Evolutionary conservation across 2,797 vertebrate species (phyloP).

Genomic region (Eulemur rubriventer): DNA sequence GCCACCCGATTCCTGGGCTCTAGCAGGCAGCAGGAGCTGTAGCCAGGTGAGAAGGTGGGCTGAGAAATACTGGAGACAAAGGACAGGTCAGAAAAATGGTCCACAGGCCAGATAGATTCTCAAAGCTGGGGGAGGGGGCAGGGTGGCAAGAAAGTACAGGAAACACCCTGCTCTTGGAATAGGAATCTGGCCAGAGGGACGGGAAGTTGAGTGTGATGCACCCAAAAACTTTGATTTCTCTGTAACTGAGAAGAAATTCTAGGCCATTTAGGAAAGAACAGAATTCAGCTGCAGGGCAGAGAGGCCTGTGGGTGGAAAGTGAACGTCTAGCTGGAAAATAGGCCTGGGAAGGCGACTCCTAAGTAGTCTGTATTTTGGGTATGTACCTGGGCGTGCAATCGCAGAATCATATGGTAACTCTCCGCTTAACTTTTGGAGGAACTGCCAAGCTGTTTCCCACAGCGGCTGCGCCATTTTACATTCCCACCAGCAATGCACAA

Average conservation of each 20-base stretch:
- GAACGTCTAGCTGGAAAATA: neutral
- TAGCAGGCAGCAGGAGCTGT: neutral
- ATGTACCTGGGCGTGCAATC: neutral
- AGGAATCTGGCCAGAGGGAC: neutral
- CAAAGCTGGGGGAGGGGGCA: neutral
- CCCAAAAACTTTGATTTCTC: neutral
- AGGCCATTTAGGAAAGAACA: neutral
- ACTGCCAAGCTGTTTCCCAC: neutral
- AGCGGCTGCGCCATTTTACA: neutral
- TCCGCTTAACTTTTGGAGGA: neutral
- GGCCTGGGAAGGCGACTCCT: neutral
- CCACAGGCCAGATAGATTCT: neutral
- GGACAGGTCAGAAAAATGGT: neutral
- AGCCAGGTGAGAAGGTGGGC: neutral
- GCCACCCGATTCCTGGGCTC: neutral
- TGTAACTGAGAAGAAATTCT: neutral
- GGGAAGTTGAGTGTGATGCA: neutral
- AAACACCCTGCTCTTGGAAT: neutral
- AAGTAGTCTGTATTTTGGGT: neutral
- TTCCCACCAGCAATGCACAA: neutral
- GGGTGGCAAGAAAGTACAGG: accelerated
- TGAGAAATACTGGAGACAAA: neutral
- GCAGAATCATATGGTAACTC: neutral
- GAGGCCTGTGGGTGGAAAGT: neutral
- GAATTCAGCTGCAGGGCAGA: neutral